Percentiles rank a stretch among this genome's conserved stretches.
phyloP scores from a whole-genome alignment of 2,888 invertebrate genomes.

The Macrosiphum euphorbiae region DNA sequence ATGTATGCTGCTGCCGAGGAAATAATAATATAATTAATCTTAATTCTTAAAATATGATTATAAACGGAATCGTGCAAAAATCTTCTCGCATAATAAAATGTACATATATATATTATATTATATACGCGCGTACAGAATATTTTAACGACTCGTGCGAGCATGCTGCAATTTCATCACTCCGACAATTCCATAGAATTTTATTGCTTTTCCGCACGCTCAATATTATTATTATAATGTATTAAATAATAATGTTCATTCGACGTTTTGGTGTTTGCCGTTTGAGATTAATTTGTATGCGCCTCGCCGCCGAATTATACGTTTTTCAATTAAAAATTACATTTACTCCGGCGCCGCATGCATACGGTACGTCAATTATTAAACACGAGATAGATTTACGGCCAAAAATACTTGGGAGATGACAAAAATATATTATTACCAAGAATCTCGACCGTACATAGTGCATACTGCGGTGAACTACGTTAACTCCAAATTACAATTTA shows the following conservation, averaged over 20 bases:
- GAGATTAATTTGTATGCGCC: background rate
- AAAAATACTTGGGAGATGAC: background rate
- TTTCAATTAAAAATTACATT: background rate
- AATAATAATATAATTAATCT: constrained; percentile 26
- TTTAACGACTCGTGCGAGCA: constrained; percentile 18
- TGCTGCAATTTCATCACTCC: constrained; percentile 3
- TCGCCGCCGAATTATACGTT: background rate
- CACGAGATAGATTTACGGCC: background rate
- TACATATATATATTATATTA: background rate
- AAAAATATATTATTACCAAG: background rate
- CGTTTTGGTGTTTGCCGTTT: constrained; percentile 30
- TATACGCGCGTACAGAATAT: background rate
- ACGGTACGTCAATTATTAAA: background rate
- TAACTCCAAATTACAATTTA: background rate
- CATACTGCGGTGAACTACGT: background rate
- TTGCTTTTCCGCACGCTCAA: background rate
- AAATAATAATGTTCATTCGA: background rate
- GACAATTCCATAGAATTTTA: constrained; percentile 20
- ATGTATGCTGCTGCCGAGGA: background rate
- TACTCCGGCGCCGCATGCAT: background rate
- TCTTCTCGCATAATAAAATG: background rate
- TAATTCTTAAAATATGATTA: constrained; percentile 26
- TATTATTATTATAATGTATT: constrained; percentile 11
- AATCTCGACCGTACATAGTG: background rate
- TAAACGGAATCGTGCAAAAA: constrained; percentile 32